These are phyloP conservation scores for Eretmochelys imbricata DNA, from an alignment of 2,113 vertebrate species.

Conservation along the genomic window DNA sequence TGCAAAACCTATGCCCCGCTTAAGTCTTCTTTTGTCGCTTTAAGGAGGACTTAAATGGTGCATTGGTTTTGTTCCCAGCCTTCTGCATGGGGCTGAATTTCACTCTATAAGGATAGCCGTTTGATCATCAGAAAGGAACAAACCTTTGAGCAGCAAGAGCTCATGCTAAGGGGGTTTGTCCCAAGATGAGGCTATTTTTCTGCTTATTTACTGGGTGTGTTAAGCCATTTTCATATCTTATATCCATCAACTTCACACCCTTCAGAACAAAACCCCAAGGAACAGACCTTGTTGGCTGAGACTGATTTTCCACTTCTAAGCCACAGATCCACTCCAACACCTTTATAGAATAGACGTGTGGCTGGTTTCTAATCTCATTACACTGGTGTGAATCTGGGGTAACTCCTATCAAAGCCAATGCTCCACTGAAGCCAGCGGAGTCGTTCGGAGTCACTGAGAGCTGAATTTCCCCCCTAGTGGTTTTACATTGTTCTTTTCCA, in stretches of 20 bases:
- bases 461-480: conserved; percentile 31
- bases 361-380: neutral
- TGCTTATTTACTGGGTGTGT: neutral
- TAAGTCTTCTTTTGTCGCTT: rapidly evolving
- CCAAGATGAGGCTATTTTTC: neutral
- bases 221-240: too few relatives aligned
- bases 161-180: neutral
- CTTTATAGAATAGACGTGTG: neutral
- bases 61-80: neutral
- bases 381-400: neutral
- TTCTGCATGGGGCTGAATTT: neutral
- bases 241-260: neutral
- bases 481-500: conserved; percentile 54
- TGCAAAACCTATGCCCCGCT: neutral
- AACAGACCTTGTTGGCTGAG: neutral
- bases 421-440: neutral
- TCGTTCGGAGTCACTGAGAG: conserved; percentile 32
- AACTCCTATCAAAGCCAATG: neutral
- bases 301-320: neutral
- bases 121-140: neutral
- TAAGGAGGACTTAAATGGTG: neutral
- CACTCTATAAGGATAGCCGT: neutral
- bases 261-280: neutral
- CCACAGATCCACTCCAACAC: neutral
- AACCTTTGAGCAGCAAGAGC: neutral